phyloP scores from a whole-genome alignment of 1,140 invertebrate species.

The Drosophila rhopaloa region DNA sequence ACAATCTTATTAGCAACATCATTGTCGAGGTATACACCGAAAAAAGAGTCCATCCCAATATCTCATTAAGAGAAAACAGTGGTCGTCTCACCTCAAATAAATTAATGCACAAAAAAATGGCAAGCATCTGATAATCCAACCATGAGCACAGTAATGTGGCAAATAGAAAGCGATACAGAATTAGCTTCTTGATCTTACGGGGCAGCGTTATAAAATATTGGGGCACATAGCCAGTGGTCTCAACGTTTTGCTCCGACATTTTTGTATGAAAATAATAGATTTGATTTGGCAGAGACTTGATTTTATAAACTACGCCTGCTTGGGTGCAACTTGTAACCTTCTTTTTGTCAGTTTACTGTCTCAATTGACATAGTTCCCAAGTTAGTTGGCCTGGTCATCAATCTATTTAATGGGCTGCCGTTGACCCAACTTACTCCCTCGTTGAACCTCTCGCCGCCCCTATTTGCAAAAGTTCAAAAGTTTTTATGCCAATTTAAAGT shows the following conservation, averaged over 20 bases:
- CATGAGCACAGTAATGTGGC: slow-evolving; percentile 11
- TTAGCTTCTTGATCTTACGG: slow-evolving; percentile 3
- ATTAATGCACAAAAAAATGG: slow-evolving; percentile 10
- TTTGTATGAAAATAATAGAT: background rate
- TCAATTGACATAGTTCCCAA: slow-evolving; percentile 50
- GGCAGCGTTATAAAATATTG: slow-evolving; percentile 4
- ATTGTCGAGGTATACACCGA: background rate
- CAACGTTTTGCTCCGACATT: background rate
- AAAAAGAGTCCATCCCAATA: background rate
- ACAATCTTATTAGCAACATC: background rate
- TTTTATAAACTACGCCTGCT: slow-evolving; percentile 17
- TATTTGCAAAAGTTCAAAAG: slow-evolving; percentile 37
- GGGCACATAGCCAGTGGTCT: slow-evolving; percentile 10
- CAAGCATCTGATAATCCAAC: slow-evolving; percentile 29
- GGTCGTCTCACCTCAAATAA: slow-evolving; percentile 6
- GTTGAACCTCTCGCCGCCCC: slow-evolving; percentile 16
- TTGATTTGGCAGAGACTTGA: background rate
- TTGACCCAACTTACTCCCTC: slow-evolving; percentile 44
- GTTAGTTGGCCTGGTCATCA: slow-evolving; percentile 50
- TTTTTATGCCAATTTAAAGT: slow-evolving; percentile 71
- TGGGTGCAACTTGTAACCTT: slow-evolving; percentile 16
- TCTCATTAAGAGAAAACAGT: background rate
- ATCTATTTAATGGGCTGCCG: slow-evolving; percentile 56
- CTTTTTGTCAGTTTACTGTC: slow-evolving; percentile 30
- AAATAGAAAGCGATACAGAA: slow-evolving; percentile 25